Conservation (phyloP, 2,113 vertebrate genomes). For the Oxygymnocypris stewartii region DNA sequence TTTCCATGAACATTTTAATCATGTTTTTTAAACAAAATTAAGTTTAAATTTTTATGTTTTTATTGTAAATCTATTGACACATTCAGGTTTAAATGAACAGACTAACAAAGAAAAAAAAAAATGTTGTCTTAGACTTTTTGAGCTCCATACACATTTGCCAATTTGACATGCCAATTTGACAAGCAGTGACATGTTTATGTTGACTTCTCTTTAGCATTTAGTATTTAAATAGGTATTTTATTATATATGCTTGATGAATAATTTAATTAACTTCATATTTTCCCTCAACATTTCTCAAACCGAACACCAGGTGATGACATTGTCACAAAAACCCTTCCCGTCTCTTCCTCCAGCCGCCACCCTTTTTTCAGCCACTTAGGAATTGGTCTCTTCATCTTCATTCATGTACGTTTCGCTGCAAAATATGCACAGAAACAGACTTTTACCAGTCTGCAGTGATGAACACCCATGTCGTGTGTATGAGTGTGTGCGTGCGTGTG, state of each 20-base stretch:
- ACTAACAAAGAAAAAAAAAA: background rate
- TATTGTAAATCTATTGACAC: too few species aligned
- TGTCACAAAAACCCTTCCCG: constrained; percentile 4
- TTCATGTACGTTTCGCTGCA: constrained; percentile 53
- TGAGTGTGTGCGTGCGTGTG: background rate
- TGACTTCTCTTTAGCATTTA: background rate
- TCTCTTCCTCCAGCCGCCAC: constrained; percentile 42
- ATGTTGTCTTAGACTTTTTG: background rate
- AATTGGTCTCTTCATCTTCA: constrained; percentile 44
- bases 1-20: background rate
- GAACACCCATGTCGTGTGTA: constrained; percentile 2
- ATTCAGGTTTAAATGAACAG: background rate
- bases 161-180: too few species aligned
- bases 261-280: background rate
- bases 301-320: constrained; percentile 47
- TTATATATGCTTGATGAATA: background rate
- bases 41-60: too few species aligned
- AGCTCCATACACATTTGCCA: background rate
- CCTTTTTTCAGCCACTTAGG: constrained; percentile 48
- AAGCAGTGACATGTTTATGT: background rate
- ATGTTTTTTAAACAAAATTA: background rate
- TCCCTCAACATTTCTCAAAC: background rate
- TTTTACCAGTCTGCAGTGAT: constrained; percentile 7
- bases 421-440: constrained; percentile 31
- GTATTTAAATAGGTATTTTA: background rate